A percentile compares a stretch with the other conserved stretches of the same genome.
Evolutionary conservation across 2,888 invertebrate species (phyloP).

Genomic region (Drosophila limbata): DNA sequence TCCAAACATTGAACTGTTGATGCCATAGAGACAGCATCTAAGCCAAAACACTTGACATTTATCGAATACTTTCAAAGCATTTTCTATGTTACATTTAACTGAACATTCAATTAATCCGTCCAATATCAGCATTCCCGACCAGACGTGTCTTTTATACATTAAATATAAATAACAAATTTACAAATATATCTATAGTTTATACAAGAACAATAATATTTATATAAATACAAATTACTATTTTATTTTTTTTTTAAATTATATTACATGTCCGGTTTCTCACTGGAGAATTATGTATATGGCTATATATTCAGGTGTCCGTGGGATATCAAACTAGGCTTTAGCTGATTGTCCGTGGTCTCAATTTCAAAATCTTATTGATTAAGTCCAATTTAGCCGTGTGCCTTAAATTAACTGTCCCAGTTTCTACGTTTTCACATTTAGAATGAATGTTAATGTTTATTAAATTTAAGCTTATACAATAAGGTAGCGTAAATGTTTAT

Average conservation of each 20-base stretch:
- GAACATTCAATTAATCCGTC: constrained; percentile 53
- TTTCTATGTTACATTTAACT: constrained; percentile 21
- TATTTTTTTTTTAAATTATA: constrained; percentile 22
- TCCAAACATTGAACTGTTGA: constrained; percentile 92
- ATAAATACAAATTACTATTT: constrained; percentile 48
- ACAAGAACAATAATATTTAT: constrained; percentile 37
- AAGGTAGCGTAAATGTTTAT: constrained; percentile 64
- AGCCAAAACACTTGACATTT: constrained; percentile 1
- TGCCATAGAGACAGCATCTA: constrained; percentile 69
- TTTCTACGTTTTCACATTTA: constrained; percentile 20
- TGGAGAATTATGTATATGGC: constrained; percentile 9
- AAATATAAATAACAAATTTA: constrained; percentile 34
- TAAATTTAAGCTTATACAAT: constrained; percentile 51
- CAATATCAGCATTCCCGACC: constrained; percentile 39
- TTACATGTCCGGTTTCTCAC: constrained; percentile 21
- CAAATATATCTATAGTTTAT: constrained; percentile 36
- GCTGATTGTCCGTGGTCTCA: constrained; percentile 7
- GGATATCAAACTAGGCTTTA: constrained; percentile 1
- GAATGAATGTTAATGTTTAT: constrained; percentile 65
- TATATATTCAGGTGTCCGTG: constrained; percentile 8
- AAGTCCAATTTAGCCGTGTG: constrained; percentile 12
- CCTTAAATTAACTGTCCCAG: constrained; percentile 19
- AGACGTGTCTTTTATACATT: constrained; percentile 50
- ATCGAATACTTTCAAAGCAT: constrained; percentile 39
- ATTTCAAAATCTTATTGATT: constrained; percentile 9